These are phyloP conservation scores for Notamacropus eugenii DNA, from an alignment of 2,797 vertebrate species.

Conservation along the genomic window DNA sequence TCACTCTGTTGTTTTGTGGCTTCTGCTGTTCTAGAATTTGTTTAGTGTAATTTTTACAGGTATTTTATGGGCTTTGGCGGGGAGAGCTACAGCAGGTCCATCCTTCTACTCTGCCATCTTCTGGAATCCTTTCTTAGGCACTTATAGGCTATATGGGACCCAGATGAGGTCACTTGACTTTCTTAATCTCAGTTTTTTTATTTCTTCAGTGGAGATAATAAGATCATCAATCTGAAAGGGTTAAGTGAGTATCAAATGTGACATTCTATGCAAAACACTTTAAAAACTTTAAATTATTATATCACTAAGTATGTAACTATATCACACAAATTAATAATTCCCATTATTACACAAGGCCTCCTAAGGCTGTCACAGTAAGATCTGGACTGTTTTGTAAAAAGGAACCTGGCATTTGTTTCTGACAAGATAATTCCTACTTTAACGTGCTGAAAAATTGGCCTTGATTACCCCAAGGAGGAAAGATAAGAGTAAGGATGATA, in stretches of 20 bases:
- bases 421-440: not conserved
- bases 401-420: not conserved
- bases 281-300: not conserved
- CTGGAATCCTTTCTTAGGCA: no score
- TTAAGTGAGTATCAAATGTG: not conserved
- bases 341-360: not conserved
- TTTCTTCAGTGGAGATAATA: not conserved
- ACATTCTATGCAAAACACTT: not conserved
- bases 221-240: not conserved
- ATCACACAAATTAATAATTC: no score
- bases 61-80: no score
- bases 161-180: not conserved
- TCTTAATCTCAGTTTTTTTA: not conserved
- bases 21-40: no score
- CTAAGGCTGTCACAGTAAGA: not conserved
- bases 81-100: no score
- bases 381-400: not conserved
- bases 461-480: not conserved
- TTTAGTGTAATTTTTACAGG: no score
- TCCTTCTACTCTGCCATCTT: no score
- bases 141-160: not conserved
- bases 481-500: no score
- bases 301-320: not conserved
- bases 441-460: not conserved
- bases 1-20: no score